phyloP scores from a whole-genome alignment of 2,113 vertebrate species.

The Eulemur macaco region DNA sequence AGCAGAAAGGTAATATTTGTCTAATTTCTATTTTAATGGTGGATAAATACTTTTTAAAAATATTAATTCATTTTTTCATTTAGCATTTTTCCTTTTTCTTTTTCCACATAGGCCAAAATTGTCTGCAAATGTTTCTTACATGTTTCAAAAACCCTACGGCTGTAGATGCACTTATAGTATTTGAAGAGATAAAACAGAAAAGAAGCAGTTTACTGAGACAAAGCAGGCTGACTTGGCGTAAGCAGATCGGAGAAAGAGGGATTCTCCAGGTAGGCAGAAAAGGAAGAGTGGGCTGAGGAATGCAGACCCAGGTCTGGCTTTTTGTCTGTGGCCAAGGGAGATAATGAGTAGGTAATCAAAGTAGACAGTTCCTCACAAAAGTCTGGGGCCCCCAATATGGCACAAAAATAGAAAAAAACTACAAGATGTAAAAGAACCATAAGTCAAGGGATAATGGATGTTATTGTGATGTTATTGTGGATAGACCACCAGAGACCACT shows the following conservation, averaged over 20 bases:
- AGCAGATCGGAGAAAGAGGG: not conserved
- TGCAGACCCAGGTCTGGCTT: not conserved
- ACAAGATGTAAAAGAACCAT: rapidly evolving
- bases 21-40: not conserved
- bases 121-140: not conserved
- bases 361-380: not conserved
- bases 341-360: not conserved
- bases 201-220: not conserved
- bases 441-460: rapidly evolving
- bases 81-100: not conserved
- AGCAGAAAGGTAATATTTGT: not conserved
- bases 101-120: not conserved
- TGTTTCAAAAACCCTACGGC: not conserved
- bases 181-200: not conserved
- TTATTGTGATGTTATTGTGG: not conserved
- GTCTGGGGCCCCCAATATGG: no score
- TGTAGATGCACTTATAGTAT: not conserved
- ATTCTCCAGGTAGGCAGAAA: no score
- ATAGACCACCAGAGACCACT: not conserved
- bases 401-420: not conserved
- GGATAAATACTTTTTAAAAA: not conserved
- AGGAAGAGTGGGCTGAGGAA: not conserved
- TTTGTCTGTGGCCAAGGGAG: not conserved
- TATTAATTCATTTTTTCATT: not conserved
- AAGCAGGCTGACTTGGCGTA: not conserved